phyloP scores from a whole-genome alignment of 2,888 invertebrate species.

The Oscheius sp. region DNA sequence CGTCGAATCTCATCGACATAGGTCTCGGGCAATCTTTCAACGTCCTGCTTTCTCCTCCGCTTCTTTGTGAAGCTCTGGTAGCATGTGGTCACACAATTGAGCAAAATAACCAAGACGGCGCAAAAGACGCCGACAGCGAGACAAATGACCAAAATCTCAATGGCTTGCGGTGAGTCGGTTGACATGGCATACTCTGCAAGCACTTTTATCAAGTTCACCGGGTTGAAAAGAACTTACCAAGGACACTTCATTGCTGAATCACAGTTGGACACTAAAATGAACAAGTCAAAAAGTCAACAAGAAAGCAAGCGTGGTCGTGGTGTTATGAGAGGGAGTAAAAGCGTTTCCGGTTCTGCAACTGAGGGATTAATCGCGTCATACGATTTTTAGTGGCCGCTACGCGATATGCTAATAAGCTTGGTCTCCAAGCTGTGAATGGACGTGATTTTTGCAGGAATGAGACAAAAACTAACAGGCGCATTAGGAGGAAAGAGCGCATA shows the following conservation, averaged over 20 bases:
- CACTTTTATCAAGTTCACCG: neutral
- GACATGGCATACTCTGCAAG: conserved; percentile 25
- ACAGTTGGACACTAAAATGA: conserved; percentile 1
- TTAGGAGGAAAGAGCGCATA: neutral
- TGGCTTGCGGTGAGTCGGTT: conserved; percentile 27
- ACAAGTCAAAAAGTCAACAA: conserved; percentile 5
- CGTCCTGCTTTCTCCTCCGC: conserved; percentile 3
- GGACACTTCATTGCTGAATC: no score
- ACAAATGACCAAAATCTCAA: conserved; percentile 35
- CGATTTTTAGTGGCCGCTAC: conserved; percentile 13
- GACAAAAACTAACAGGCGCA: neutral
- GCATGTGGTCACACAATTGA: conserved; percentile 34
- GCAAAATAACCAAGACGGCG: conserved; percentile 24
- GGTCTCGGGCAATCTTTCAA: conserved; percentile 30
- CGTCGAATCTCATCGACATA: conserved; percentile 38
- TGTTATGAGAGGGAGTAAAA: neutral
- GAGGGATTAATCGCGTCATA: conserved; percentile 31
- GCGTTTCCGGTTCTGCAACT: conserved; percentile 30
- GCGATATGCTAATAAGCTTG: conserved; percentile 24
- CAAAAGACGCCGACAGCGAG: conserved; percentile 27
- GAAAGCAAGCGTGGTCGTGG: neutral
- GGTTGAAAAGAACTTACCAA: neutral
- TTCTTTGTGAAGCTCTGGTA: conserved; percentile 25
- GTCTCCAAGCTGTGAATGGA: neutral
- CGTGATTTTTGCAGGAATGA: neutral